These are phyloP conservation scores for Dryobates pubescens DNA, from an alignment of 2,797 vertebrate species.

Conservation along the genomic window DNA sequence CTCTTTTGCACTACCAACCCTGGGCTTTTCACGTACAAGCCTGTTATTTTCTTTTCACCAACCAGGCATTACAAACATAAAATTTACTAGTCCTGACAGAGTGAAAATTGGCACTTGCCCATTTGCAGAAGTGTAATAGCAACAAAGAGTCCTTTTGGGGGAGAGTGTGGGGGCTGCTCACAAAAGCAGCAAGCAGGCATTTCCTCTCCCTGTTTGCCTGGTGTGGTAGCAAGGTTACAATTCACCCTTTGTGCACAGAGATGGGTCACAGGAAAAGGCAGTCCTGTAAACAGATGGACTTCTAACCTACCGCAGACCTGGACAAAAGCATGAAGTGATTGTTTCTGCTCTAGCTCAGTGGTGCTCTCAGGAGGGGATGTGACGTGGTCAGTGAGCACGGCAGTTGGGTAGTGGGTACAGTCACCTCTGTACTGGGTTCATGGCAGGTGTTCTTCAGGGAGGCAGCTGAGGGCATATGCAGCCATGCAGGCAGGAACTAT, in stretches of 20 bases:
- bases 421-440: background rate
- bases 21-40: background rate
- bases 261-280: background rate
- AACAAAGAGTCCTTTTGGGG: background rate
- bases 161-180: background rate
- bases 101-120: conserved; percentile 24
- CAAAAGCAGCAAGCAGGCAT: rapidly evolving
- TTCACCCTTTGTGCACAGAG: background rate
- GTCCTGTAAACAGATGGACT: background rate
- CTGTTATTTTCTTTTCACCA: conserved; percentile 53
- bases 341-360: background rate
- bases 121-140: background rate
- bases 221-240: background rate
- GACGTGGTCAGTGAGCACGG: rapidly evolving
- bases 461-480: background rate
- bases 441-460: rapidly evolving
- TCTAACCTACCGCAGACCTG: background rate
- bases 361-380: background rate
- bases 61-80: conserved; percentile 36
- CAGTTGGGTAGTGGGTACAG: background rate
- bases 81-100: conserved; percentile 26
- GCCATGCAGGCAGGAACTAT: rapidly evolving
- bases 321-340: background rate
- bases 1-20: background rate
- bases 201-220: background rate